These are phyloP conservation scores for Pelobates fuscus DNA, from an alignment of 2,113 vertebrate species.

Conservation along the genomic window DNA sequence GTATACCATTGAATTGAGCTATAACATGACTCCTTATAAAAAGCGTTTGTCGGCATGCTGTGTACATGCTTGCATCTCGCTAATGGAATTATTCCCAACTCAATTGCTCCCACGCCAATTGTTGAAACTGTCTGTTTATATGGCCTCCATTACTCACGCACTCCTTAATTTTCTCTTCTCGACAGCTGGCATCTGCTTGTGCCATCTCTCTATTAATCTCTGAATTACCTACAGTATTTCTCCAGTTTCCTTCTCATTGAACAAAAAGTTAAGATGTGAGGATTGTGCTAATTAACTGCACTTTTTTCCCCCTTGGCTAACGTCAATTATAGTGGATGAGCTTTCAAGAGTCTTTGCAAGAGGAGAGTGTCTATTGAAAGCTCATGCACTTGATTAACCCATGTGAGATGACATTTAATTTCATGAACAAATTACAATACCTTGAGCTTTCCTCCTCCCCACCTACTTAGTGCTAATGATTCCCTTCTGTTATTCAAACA, in stretches of 20 bases:
- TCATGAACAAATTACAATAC: too few species aligned
- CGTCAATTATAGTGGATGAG: slow-evolving; percentile 8
- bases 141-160: not conserved
- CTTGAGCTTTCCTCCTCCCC: too few species aligned
- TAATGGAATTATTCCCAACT: not conserved
- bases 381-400: slow-evolving; percentile 14
- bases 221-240: slow-evolving; percentile 13
- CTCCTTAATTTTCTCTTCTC: slow-evolving; percentile 11
- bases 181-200: not conserved
- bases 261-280: not conserved
- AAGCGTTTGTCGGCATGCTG: too few species aligned
- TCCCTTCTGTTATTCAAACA: too few species aligned
- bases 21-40: too few species aligned
- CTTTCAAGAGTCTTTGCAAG: not conserved
- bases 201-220: not conserved
- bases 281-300: slow-evolving; percentile 1
- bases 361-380: not conserved
- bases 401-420: not conserved
- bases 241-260: not conserved
- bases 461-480: too few species aligned
- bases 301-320: not conserved
- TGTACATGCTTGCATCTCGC: not conserved
- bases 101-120: not conserved
- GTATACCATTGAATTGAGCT: too few species aligned
- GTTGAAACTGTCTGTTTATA: not conserved